phyloP scores from a whole-genome alignment of 2,113 vertebrate species.

The Tachuris rubrigastra region DNA sequence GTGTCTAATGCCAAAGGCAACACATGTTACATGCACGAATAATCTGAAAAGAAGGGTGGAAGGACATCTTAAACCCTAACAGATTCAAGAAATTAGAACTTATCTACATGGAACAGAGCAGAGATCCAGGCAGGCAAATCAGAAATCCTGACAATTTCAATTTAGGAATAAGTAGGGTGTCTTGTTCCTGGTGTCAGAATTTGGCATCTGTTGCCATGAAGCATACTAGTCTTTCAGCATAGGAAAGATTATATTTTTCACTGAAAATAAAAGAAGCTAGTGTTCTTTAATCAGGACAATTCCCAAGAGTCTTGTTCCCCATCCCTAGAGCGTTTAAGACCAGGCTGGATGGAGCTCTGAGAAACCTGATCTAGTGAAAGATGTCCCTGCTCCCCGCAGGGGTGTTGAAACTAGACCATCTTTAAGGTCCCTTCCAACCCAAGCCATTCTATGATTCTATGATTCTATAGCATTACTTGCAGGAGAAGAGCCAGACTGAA shows the following conservation, averaged over 20 bases:
- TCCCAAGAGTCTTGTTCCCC: not conserved
- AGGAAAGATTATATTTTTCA: not conserved
- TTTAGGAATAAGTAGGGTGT: not conserved
- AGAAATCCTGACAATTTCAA: not conserved
- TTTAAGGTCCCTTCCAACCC: not conserved
- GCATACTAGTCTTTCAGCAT: not conserved
- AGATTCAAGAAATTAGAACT: not conserved
- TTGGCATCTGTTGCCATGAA: not conserved
- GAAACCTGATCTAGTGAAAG: not conserved
- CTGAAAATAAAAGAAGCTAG: not conserved
- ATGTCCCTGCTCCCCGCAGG: not conserved
- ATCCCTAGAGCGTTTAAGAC: not conserved
- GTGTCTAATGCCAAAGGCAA: not conserved
- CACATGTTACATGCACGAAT: not conserved
- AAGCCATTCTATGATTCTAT: not conserved
- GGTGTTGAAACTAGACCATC: not conserved
- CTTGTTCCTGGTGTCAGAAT: not conserved
- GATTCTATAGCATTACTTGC: not conserved
- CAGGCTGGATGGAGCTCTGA: not conserved
- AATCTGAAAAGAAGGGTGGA: not conserved
- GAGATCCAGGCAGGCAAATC: not conserved
- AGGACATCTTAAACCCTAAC: not conserved
- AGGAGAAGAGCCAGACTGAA: not conserved
- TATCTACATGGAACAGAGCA: not conserved
- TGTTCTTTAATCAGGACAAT: not conserved